Evolutionary conservation across 2,888 invertebrate species (phyloP), one percentile per base, ranked within the genome.

Genomic region (Ormyrus rosae): DNA sequence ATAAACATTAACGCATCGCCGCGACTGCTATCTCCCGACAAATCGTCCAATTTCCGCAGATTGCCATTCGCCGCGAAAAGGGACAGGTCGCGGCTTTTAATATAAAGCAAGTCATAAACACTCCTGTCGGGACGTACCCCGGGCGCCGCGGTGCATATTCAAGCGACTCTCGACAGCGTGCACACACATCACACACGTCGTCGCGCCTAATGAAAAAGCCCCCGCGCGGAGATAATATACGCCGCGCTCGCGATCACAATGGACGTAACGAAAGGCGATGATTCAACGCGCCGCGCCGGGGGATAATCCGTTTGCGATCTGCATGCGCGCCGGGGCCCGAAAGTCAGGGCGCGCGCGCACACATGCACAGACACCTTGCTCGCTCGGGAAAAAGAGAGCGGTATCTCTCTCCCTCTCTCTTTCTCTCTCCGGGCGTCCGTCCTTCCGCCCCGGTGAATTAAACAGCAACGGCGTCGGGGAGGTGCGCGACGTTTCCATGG

Each of bases 401-500:
- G 19, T 19, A 81, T 83, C 83, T 83, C 69, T 10, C 72, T 19
- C 19, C 2, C 19, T 19, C 19, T 19, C 19, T 19, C 1, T 19
- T 1, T 19, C 19, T 19, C 19, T 19, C 19, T 1, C 19, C 19
- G 19, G 75, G 77, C 69, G 81, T 82, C 79, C 69, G 78, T 76
- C 76, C 76, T 68, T 76, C 76, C 76, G 68, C 69, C 69, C 19
- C 53, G 63, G 55, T 73, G 56, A 73, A 73, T 34, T 46, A 53
- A 51, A 55, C 13, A 72, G 34, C 11, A 72, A 63, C 7, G 13
- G 50, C 53, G 72, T 56, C 51, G 13, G 19, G 74, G 13, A 11
- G 48, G 84, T 81, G 82, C 83, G 86, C 83, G 83, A 81, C 83
- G 86, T 86, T 86, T 73, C 84, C 83, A 85, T 85, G 85, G 84